Evolutionary conservation across 1,140 invertebrate genomes (phyloP), one percentile per base, ranked within the genome.

Genomic region (Calephelis virginiensis): DNA sequence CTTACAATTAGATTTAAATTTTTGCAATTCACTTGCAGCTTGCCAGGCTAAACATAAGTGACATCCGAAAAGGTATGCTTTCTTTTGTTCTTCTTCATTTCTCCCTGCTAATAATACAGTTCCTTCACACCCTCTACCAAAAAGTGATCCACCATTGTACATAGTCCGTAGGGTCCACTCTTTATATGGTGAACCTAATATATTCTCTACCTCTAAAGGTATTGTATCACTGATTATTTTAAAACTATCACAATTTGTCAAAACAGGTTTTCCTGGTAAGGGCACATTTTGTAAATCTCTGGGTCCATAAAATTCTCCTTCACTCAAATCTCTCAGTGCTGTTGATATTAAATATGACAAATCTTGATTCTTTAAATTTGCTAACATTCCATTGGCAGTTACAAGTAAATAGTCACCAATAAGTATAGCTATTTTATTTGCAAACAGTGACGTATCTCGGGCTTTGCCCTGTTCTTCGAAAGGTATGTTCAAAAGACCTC

Each of bases 341-440:
- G 94, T 94, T 68, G 96, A 96, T 91, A 98, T 97, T 68, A 97
- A 91, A 86, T 96, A 95, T 10, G 97, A 95, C 56, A 98, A 92
- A 93, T 97, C 92, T 74, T 93, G 92, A 72, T 93, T 93, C 74
- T 87, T 91, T 9, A 98, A 89, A 65, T 93, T 92, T 7, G 97
- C 96, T 13, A 98, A 85, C 85, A 96, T 96, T 40, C 94, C 93
- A 89, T 96, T 97, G 64, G 88, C 96, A 93, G 92, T 97, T 5
- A 96, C 96, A 0, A 98, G 89, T 56, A 98, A 92, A 86, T 97
- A 98, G 84, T 98, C 97, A 40, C 97, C 97, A 82, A 96, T 96
- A 0, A 98, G 89, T n/a, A 98, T 92, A 6, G 97, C 96, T 73
- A 98, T 96, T 93, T 98, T 98, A 80, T 98, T 98, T 9, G 97